A percentile compares a stretch with the other conserved stretches of the same genome.
Conservation (phyloP, 2,888 invertebrate species). For the Pollenia labialis region DNA sequence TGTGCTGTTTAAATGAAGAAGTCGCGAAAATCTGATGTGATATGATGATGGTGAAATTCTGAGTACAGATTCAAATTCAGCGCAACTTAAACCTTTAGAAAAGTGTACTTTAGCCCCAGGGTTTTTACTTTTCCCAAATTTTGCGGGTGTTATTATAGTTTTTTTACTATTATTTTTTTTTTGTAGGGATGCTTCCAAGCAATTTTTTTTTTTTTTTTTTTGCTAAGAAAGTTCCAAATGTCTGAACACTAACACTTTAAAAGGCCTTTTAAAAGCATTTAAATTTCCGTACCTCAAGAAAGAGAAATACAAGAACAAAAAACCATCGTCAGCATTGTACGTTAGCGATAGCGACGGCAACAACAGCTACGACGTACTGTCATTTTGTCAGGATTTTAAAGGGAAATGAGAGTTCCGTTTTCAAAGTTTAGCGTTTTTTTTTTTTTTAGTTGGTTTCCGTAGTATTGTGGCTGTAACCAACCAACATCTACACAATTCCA, state of each 20-base stretch:
- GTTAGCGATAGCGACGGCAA: conserved; percentile 11
- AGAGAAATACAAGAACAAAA: conserved; percentile 10
- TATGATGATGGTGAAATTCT: no score
- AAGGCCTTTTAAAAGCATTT: conserved; percentile 2
- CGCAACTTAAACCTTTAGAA: no score
- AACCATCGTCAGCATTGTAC: conserved; percentile 4
- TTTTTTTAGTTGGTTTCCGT: conserved; percentile 1
- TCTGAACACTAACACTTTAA: background rate
- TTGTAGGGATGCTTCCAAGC: no score
- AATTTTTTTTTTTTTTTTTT: no score
- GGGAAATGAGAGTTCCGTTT: conserved; percentile 77
- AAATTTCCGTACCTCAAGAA: background rate
- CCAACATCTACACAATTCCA: conserved; percentile 25
- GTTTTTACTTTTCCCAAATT: no score
- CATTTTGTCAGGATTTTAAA: conserved; percentile 73
- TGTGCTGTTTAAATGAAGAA: no score
- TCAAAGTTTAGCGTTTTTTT: conserved; percentile 70
- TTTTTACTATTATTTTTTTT: no score
- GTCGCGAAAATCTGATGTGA: no score
- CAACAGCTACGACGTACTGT: conserved; percentile 65
- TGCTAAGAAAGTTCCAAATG: no score
- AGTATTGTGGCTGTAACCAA: conserved; percentile 44
- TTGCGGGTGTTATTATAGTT: no score
- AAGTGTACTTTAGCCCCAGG: no score
- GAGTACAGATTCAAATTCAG: no score